Base-by-base conservation (phyloP, 1,140 invertebrate species). In the Plutomurus gul region DNA sequence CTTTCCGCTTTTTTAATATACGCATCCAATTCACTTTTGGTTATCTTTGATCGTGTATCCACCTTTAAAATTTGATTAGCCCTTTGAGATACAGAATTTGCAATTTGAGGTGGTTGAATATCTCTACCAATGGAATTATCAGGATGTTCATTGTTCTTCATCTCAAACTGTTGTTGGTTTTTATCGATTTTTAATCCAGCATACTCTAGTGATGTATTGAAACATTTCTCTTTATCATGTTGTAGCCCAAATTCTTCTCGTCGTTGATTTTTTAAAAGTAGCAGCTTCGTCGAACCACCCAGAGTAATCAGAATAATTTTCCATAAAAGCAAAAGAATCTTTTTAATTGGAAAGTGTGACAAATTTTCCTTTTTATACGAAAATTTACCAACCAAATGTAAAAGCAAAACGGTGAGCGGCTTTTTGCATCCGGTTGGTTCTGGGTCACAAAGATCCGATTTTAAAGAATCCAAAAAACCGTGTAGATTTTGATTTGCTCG, bases 251-350 rank as follows among this genome's bases (percentile, higher is more conserved):
- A 37, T 60, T 18, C 6, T 40, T n/a, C 16, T 27, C 33, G 11
- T 22, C 20, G 20, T 37, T 77, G 13, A 7, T 47, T 33, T 22
- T 46, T 46, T 4, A 78, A 5, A 37, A 37, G n/a, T n/a, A 33
- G 22, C 4, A 78, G 13, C 3, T 78, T 30, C 11, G 33, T 20
- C 37, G 30, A 27, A 16, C 40, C 70, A 6, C 76, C 76, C 16
- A 65, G 36, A 39, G n/a, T 51, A 25, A 78, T 33, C 22, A 78
- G 43, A 16, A 78, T 16, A 10, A 72, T 11, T n/a, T 51, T 78
- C 46, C 76, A 46, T n/a, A 72, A 22, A 5, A 72, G 22, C 11
- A 78, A 36, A 1, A 56, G 25, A 27, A 51, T 33, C 30, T 78
- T 78, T 36, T 78, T 78, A 11, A 72, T 16, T 10, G 47, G 40